Percentiles rank a stretch among this genome's conserved stretches.
phyloP scores from a whole-genome alignment of 92 coral and sea anemone species.

The Micromussa lordhowensis region DNA sequence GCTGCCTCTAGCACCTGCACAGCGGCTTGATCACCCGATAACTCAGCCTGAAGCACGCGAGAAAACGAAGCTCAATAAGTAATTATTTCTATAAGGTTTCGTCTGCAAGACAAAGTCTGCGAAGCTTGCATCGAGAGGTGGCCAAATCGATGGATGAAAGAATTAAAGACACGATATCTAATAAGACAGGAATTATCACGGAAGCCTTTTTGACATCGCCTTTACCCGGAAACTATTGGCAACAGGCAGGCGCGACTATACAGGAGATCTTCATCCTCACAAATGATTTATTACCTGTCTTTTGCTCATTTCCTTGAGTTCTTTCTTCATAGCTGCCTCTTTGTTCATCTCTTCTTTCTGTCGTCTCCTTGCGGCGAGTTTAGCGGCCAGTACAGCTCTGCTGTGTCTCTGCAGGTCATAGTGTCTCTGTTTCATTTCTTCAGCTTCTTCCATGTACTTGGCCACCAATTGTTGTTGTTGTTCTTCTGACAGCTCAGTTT shows the following conservation, averaged over 20 bases:
- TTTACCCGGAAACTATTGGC: background rate
- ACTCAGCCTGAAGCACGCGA: slow-evolving; percentile 70
- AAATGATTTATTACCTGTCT: slow-evolving; percentile 75
- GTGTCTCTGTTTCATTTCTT: slow-evolving; percentile 75
- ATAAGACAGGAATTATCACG: background rate
- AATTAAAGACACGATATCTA: background rate
- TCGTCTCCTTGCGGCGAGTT: slow-evolving; percentile 94
- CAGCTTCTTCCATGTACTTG: slow-evolving; percentile 81
- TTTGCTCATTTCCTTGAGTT: slow-evolving; percentile 83
- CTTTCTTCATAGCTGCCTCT: slow-evolving; percentile 90
- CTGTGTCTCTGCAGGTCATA: slow-evolving; percentile 78
- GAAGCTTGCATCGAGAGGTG: background rate
- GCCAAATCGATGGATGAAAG: background rate
- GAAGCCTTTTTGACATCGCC: background rate
- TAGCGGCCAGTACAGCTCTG: slow-evolving; percentile 88
- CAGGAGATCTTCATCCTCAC: background rate
- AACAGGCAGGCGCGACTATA: background rate
- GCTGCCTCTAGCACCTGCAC: slow-evolving; percentile 89
- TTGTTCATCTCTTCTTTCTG: slow-evolving; percentile 82
- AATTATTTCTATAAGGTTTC: background rate
- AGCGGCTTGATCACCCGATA: slow-evolving; percentile 84
- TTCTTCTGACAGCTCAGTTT: slow-evolving; percentile 77
- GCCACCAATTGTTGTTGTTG: slow-evolving; percentile 77
- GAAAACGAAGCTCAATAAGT: background rate
- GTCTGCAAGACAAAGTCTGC: background rate